A percentile compares a stretch with the other conserved stretches of the same genome.
Conservation (phyloP, 2,113 vertebrate genomes). For the Balaeniceps rex region DNA sequence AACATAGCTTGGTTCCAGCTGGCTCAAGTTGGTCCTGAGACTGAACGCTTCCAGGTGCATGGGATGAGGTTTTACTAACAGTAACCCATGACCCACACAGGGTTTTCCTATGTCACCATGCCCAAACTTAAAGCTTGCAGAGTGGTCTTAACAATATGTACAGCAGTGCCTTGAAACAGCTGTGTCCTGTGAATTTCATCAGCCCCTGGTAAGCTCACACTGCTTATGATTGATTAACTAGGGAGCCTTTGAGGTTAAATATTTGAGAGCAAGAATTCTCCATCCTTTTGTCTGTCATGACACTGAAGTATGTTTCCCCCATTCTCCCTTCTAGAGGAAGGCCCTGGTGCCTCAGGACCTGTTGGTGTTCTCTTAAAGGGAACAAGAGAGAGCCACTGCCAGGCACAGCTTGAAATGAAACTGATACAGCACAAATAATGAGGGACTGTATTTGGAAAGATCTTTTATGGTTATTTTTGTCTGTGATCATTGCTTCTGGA, state of each 20-base stretch:
- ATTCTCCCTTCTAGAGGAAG: not conserved
- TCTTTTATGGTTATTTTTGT: conserved; percentile 42
- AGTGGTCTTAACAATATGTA: not conserved
- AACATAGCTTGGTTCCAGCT: not conserved
- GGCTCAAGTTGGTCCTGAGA: not conserved
- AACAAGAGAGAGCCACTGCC: not conserved
- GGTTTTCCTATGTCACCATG: not conserved
- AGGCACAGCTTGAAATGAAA: conserved; percentile 22
- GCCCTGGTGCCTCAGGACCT: not conserved
- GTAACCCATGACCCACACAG: not conserved
- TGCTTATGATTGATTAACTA: not conserved
- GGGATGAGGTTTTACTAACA: not conserved
- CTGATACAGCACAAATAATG: conserved; percentile 12
- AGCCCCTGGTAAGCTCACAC: not conserved
- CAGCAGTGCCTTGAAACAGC: not conserved
- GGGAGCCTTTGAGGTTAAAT: not conserved
- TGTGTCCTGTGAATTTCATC: not conserved
- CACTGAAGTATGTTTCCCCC: not conserved
- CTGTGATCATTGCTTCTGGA: conserved; percentile 22
- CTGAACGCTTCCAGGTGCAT: not conserved
- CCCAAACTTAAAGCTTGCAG: not conserved
- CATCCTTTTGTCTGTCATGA: not conserved
- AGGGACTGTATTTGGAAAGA: conserved; percentile 21
- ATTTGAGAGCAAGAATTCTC: not conserved
- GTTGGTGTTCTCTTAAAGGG: not conserved